These are phyloP conservation scores for Caenorhabditis sulstoni DNA, from an alignment of 2,888 invertebrate genomes.

Conservation along the genomic window DNA sequence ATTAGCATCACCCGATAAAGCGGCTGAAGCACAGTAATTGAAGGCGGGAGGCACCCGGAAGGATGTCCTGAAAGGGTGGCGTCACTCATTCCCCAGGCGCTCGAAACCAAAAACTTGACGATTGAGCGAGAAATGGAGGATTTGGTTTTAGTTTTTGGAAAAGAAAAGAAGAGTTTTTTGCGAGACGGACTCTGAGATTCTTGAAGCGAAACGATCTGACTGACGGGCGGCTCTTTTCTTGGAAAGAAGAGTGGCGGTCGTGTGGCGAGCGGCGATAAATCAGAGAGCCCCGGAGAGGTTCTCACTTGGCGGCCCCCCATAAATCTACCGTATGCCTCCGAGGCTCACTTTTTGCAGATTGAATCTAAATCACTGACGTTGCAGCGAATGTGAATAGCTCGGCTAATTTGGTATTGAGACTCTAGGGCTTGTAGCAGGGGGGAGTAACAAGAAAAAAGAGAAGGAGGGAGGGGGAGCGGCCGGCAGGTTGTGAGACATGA, in stretches of 20 bases:
- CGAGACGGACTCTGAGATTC: conserved; percentile 3
- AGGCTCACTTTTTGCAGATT: conserved; percentile 6
- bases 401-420: too few relatives aligned
- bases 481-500: conserved; percentile 12
- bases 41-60: not conserved
- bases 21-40: too few relatives aligned
- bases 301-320: not conserved
- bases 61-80: not conserved
- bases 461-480: not conserved
- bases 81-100: not conserved
- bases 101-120: conserved; percentile 28
- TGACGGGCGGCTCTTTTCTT: conserved; percentile 12
- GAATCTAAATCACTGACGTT: not conserved
- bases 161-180: not conserved
- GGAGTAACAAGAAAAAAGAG: conserved; percentile 13
- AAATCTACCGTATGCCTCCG: conserved; percentile 26
- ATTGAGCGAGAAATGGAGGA: conserved; percentile 28
- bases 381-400: not conserved
- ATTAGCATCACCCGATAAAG: too few relatives aligned
- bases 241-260: conserved; percentile 4
- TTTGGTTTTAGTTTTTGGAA: not conserved
- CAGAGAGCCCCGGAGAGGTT: conserved; percentile 6
- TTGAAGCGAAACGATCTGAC: conserved; percentile 7
- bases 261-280: conserved; percentile 34
- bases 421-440: too few relatives aligned